Evolutionary conservation across 2,888 invertebrate species (phyloP), one percentile per base, ranked within the genome.

Genomic region (Altica lythri): DNA sequence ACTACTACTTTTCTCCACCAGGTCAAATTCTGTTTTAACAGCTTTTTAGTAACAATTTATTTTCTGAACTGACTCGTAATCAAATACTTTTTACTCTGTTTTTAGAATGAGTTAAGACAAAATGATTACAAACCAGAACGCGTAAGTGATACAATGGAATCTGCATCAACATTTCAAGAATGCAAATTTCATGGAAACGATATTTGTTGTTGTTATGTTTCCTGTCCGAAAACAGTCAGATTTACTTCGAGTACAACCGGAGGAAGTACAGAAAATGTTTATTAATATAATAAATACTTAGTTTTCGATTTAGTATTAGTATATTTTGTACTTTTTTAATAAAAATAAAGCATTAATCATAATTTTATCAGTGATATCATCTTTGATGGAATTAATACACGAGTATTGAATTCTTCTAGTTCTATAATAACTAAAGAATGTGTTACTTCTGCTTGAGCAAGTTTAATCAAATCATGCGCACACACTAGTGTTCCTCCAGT

Each of bases 401-500:
- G 80, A 16, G 95, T 96, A 4, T 86, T 83, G 4, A 96, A 76
- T 27, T 81, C 82, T 1, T 68, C 72, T 12, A 97, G 74, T 76
- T 96, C 96, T 49, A 96, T 88, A 6, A 95, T 79, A 2, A 90
- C 86, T 1, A 95, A 72, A 71, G 90, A 89, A 10, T 88, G 85
- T 0, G 83, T 70, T 0, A 93, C 83, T 8, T 82, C 73, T 0
- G 85, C 91, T 1, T 84, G 85, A 2, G 83, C 77, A 18, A 79
- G 75, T 60, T 80, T 75, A 2, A 96, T 74, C 14, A 97, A 74
- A 6, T 86, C 76, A 27, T 82, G 79, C 0, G 92, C 87, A 3
- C 95, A 95, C 3, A 79, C 75, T 68, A 96, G 77, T 0, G 85
- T 83, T 71, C 97, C 98, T 59, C 98, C 99, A 2, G 98, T 98